Evolutionary conservation across 2,888 invertebrate genomes (phyloP).

Genomic region (Ferdinandea cuprea): DNA sequence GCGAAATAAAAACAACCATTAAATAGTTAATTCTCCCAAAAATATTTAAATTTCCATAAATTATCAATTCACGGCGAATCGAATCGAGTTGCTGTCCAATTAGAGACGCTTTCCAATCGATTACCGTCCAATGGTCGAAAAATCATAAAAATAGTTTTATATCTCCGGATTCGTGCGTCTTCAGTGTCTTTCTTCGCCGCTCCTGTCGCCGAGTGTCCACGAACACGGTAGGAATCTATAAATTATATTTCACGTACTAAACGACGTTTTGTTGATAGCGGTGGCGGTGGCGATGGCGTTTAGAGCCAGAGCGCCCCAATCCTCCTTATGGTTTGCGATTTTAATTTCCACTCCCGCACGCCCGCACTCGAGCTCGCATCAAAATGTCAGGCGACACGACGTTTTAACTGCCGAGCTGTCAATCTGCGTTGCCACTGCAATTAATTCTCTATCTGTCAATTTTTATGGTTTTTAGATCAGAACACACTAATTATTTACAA

Average conservation of each 20-base stretch:
- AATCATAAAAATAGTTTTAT: constrained; percentile 59
- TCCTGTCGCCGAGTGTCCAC: constrained; percentile 16
- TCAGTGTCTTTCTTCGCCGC: constrained; percentile 3
- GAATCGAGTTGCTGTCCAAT: constrained; percentile 58
- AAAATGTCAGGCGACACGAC: constrained; percentile 44
- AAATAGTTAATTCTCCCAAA: constrained; percentile 34
- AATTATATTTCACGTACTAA: constrained; percentile 52
- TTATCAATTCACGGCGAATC: constrained; percentile 59
- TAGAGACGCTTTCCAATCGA: constrained; percentile 66
- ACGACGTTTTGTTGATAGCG: constrained; percentile 44
- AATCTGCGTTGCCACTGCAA: constrained; percentile 18
- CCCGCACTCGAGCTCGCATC: constrained; percentile 11
- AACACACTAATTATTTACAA: constrained; percentile 56
- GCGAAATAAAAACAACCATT: constrained; percentile 45
- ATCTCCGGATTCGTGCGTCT: neutral
- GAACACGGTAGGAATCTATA: constrained; percentile 54
- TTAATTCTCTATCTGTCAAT: constrained; percentile 62
- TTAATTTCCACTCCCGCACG: constrained; percentile 7
- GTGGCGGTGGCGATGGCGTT: constrained; percentile 6
- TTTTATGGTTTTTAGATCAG: constrained; percentile 66
- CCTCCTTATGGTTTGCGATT: constrained; percentile 6
- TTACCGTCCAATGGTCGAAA: constrained; percentile 47
- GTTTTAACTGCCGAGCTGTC: constrained; percentile 59
- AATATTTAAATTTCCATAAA: constrained; percentile 55
- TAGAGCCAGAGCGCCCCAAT: constrained; percentile 3